phyloP scores from a whole-genome alignment of 64 coral and sea anemone species.

The Stylophora pistillata region DNA sequence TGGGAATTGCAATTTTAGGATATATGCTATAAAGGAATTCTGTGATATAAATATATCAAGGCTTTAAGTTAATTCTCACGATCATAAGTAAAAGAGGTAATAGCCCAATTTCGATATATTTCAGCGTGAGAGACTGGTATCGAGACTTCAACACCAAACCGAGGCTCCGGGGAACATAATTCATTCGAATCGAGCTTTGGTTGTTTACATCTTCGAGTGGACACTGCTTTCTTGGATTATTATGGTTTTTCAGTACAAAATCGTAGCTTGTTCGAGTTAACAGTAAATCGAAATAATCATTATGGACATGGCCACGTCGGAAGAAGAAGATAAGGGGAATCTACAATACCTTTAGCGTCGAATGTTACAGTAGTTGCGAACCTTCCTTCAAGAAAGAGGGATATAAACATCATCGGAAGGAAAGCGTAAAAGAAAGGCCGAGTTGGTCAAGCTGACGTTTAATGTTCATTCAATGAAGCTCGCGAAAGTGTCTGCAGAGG shows the following conservation, averaged over 20 bases:
- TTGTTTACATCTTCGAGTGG: not conserved
- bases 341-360: not conserved
- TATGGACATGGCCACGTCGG: not conserved
- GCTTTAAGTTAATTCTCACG: too few species aligned
- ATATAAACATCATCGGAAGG: slow-evolving; percentile 6
- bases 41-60: too few species aligned
- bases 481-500: not conserved
- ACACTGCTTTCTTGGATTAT: not conserved
- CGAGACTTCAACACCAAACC: too few species aligned
- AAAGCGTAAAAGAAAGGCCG: slow-evolving; percentile 1
- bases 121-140: too few species aligned
- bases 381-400: slow-evolving; percentile 4
- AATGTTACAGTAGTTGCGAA: not conserved
- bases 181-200: too few species aligned
- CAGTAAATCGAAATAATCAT: not conserved
- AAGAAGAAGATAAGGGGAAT: not conserved
- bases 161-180: too few species aligned
- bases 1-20: too few species aligned
- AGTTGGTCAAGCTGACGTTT: slow-evolving; percentile 33
- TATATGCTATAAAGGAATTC: too few species aligned
- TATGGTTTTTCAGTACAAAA: slow-evolving; percentile 1
- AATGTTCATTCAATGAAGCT: slow-evolving; percentile 43
- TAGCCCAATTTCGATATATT: too few species aligned
- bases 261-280: not conserved
- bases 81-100: too few species aligned